These are phyloP conservation scores for Bicyclus anynana DNA, from an alignment of 1,140 invertebrate species.

Conservation along the genomic window DNA sequence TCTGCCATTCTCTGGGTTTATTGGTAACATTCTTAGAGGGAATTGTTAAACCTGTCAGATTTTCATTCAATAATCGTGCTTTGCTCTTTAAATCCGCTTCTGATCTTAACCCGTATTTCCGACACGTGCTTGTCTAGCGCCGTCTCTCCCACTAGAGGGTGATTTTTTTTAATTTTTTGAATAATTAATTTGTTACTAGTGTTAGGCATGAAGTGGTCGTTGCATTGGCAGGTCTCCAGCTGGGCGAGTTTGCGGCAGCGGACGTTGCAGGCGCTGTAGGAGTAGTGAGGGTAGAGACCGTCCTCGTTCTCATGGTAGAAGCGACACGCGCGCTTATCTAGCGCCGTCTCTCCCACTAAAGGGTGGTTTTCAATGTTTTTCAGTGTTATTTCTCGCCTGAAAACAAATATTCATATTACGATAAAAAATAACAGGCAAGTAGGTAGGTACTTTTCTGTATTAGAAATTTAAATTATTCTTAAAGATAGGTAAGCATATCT, in stretches of 20 bases:
- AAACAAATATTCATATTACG: background rate
- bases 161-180: background rate
- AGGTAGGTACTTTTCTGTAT: too few species aligned
- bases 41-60: too few species aligned
- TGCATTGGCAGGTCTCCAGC: conserved; percentile 79
- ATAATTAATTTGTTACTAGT: conserved; percentile 38
- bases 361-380: conserved; percentile 81
- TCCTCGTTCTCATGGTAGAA: conserved; percentile 80
- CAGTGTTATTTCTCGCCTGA: conserved; percentile 75
- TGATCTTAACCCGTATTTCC: too few species aligned
- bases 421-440: too few species aligned
- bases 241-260: conserved; percentile 80
- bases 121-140: too few species aligned
- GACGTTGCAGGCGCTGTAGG: conserved; percentile 82
- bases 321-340: conserved; percentile 78
- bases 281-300: conserved; percentile 80
- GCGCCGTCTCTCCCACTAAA: conserved; percentile 73
- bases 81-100: too few species aligned
- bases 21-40: too few species aligned
- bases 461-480: too few species aligned
- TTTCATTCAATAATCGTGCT: too few species aligned
- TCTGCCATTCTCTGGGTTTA: too few species aligned
- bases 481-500: too few species aligned
- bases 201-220: conserved; percentile 81
- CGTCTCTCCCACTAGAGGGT: too few species aligned